Evolutionary conservation across 2,888 invertebrate species (phyloP).

Genomic region (Smittia aterrima): DNA sequence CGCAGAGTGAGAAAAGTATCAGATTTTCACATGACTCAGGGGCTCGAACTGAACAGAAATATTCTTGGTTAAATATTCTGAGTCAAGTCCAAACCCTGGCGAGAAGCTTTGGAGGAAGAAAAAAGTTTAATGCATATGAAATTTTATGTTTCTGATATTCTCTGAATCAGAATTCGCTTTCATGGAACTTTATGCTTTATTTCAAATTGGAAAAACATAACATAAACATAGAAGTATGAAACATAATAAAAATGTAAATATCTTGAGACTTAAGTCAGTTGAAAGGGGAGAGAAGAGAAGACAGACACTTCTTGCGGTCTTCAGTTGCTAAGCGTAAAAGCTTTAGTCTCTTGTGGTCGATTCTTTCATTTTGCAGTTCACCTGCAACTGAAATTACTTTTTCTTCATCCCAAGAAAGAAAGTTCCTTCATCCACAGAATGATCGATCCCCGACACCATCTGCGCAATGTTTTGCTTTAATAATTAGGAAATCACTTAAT

Average conservation of each 20-base stretch:
- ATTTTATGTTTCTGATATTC: not conserved
- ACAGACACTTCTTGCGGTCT: not conserved
- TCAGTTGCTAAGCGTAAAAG: not conserved
- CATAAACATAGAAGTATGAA: conserved; percentile 15
- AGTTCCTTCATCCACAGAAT: not conserved
- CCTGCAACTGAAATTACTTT: not conserved
- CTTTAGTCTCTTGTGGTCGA: not conserved
- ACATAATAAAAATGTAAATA: conserved; percentile 39
- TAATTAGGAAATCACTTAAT: conserved; percentile 41
- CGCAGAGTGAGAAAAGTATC: no score
- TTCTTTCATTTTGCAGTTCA: no score
- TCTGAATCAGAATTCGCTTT: not conserved
- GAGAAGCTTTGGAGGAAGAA: not conserved
- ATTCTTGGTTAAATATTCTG: no score
- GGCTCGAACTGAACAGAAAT: no score
- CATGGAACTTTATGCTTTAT: conserved; percentile 35
- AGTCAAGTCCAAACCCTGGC: no score
- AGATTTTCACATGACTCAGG: no score
- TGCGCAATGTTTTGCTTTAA: conserved; percentile 25
- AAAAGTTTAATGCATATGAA: conserved; percentile 38
- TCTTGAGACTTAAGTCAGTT: not conserved
- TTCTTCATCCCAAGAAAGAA: not conserved
- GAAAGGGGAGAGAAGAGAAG: not conserved
- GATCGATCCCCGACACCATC: conserved; percentile 37
- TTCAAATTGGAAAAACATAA: conserved; percentile 41